Evolutionary conservation across 2,113 vertebrate species (phyloP), one percentile per base, ranked within the genome.

Genomic region (Taxidea taxus): DNA sequence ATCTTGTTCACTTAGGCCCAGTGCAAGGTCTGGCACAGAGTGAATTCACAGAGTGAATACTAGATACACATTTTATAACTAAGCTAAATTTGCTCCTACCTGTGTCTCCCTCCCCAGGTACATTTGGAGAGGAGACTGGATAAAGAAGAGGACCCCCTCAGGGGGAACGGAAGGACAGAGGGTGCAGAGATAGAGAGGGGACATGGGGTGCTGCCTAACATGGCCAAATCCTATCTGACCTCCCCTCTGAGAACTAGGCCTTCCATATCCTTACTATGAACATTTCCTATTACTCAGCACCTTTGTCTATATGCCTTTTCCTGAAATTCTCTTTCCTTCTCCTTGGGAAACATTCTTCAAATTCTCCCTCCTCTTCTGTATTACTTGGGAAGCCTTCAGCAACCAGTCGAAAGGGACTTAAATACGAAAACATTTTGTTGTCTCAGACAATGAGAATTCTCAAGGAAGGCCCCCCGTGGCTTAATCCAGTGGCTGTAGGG

Each of bases 201-300:
- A 23, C 12, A 18, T 6, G 15, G 15, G 18, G 64, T 11, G 12
- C 31, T 87, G 9, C 25, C 11, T 47, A 44, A 15, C 10, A 42
- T 74, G 54, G 42, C 44, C 60, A 47, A 72, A 29, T 25, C 31
- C 34, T 7, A 0, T 25, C 20, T 29, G 39, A 16, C 47, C 21
- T 78, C 27, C 25, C 44, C 60, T 78, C 39, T 62, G 74, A 62
- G 60, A 64, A 37, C 47, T 7, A n/a, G 58, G 23, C 39, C 16
- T 31, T 21, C 74, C 15, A 1, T 10, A 21, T 29, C 16, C 54
- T 47, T 34, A 23, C n/a, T 3, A 0, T 4, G 34, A 1, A 11
- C 72, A 25, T 42, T 6, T 68, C n/a, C 60, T 70, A 6, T 60
- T 56, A 21, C n/a, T 90, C 56, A 8, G 34, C 47, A 42, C 21